Percentiles rank a stretch among this genome's conserved stretches.
These are phyloP conservation scores for Chelonia mydas DNA, from an alignment of 2,797 vertebrate species.

Conservation along the genomic window DNA sequence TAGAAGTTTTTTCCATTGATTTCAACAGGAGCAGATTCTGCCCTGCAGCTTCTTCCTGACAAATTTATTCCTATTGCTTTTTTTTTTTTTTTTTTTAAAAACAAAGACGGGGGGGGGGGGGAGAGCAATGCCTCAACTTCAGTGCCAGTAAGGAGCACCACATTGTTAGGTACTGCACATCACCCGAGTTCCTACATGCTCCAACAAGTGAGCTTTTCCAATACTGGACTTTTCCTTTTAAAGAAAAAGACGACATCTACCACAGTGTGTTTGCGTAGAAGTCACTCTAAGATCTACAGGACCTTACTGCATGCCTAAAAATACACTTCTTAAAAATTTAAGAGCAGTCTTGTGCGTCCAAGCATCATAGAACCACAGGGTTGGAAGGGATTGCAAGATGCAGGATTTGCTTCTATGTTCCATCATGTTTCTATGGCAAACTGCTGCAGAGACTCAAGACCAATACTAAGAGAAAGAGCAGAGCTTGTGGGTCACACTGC, in stretches of 20 bases:
- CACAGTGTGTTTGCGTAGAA: too few relatives aligned
- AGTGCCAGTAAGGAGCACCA: accelerated
- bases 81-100: too few relatives aligned
- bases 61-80: neutral
- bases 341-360: too few relatives aligned
- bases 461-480: neutral
- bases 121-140: neutral
- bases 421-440: accelerated
- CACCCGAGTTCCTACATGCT: neutral
- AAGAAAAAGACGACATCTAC: too few relatives aligned
- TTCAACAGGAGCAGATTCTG: neutral
- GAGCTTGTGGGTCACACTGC: neutral
- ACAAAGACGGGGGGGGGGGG: too few relatives aligned
- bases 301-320: neutral
- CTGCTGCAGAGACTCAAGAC: neutral
- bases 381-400: too few relatives aligned
- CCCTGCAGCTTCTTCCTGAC: neutral
- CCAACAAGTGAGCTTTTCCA: neutral
- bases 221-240: neutral
- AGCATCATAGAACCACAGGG: too few relatives aligned
- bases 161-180: neutral
- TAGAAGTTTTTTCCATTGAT: neutral
- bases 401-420: neutral
- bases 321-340: accelerated
- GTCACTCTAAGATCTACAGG: too few relatives aligned